Evolutionary conservation across 2,113 vertebrate genomes (phyloP).

Genomic region (Hucho hucho): DNA sequence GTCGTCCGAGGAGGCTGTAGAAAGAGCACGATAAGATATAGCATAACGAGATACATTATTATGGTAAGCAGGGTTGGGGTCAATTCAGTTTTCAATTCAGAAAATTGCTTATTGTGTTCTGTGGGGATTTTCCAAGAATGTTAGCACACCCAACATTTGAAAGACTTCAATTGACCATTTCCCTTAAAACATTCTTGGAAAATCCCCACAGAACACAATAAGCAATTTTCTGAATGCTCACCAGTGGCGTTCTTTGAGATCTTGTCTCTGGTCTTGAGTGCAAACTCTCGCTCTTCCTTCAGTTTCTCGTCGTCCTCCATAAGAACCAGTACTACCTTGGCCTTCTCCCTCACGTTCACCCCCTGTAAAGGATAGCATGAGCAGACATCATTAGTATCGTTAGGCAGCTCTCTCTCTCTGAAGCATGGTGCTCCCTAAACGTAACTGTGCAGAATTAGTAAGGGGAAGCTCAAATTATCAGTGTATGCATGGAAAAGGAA

Average conservation of each 20-base stretch:
- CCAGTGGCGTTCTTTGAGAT: slow-evolving; percentile 78
- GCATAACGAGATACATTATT: too few species aligned
- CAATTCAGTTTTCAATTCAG: too few species aligned
- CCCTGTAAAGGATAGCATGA: slow-evolving; percentile 61
- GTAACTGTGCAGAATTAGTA: background rate
- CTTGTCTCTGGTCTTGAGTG: slow-evolving; percentile 89
- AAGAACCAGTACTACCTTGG: slow-evolving; percentile 84
- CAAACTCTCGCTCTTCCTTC: slow-evolving; percentile 83
- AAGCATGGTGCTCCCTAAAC: background rate
- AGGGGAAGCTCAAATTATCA: slow-evolving; percentile 15
- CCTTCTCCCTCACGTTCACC: slow-evolving; percentile 86
- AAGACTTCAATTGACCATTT: too few species aligned
- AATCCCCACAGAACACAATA: too few species aligned
- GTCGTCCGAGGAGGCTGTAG: slow-evolving; percentile 60
- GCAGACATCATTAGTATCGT: background rate
- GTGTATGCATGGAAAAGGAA: background rate
- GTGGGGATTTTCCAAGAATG: too few species aligned
- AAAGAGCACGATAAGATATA: background rate
- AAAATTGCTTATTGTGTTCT: too few species aligned
- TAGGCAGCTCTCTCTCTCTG: background rate
- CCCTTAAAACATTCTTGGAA: too few species aligned
- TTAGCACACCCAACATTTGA: too few species aligned
- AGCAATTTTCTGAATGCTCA: slow-evolving; percentile 45
- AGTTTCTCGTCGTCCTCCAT: slow-evolving; percentile 87
- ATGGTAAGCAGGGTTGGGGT: too few species aligned